Base-by-base conservation (phyloP, 2,888 invertebrate species). In the Synanthedon myopaeformis region DNA sequence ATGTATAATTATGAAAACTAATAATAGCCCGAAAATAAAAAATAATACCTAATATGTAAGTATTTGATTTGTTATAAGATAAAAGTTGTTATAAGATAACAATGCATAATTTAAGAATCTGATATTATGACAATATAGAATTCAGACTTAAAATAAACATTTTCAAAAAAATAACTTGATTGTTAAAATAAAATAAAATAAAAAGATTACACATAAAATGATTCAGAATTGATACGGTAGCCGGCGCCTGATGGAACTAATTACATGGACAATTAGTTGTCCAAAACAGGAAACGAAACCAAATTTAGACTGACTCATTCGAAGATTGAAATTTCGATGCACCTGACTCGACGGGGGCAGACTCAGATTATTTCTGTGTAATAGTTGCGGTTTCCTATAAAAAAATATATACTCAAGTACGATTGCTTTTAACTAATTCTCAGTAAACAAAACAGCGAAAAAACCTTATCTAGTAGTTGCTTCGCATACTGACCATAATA, bases 161-260 rank as follows among this genome's bases (percentile, higher is more conserved):
- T 61, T 65, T 59, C 57, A 58, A 23, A 23, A 5, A 5, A 5
- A 23, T 23, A 23, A 59, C 60, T 61, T 65, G 65, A 63, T 69
- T 64, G 62, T 69, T 35, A 69, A 67, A n/a, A n/a, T n/a, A n/a
- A n/a, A n/a, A n/a, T n/a, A n/a, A n/a, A n/a, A n/a, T n/a, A n/a
- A n/a, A n/a, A n/a, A n/a, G n/a, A n/a, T n/a, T 65, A 70, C 72
- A 70, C 67, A 64, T 65, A 64, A 35, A 35, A 17, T 17, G 23
- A 14, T 49, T 61, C 68, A 23, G 5, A 23, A 71, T 66, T 63
- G 62, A 54, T 62, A 56, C 62, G 71, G 72, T 72, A 77, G 74
- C 77, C 71, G 69, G 63, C 35, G 63, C 61, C 70, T 80, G 64
- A 75, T 76, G 82, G 82, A 83, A 85, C 83, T 82, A 84, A 85